phyloP scores from a whole-genome alignment of 2,113 vertebrate genomes.

The Naja naja region DNA sequence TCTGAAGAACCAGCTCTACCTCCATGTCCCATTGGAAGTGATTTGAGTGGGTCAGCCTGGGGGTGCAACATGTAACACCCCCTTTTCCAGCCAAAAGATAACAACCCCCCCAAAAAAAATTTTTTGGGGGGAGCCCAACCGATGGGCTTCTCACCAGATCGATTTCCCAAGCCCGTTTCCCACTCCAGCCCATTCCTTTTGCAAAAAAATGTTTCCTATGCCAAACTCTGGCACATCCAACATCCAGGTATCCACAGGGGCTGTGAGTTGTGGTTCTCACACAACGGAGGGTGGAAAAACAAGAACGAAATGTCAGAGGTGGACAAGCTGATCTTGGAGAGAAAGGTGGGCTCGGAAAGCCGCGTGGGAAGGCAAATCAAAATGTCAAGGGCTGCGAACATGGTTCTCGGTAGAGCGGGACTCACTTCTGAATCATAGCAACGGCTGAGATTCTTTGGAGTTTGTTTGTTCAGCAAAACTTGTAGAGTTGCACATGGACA shows the following conservation, averaged over 20 bases:
- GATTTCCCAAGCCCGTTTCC: not conserved
- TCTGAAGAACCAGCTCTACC: no score
- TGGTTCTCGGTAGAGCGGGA: not conserved
- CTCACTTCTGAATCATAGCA: not conserved
- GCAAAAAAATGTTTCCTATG: not conserved
- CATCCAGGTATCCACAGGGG: not conserved
- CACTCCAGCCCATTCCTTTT: not conserved
- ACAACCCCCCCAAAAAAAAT: no score
- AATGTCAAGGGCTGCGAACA: not conserved
- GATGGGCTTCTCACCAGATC: not conserved
- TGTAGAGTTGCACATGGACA: not conserved
- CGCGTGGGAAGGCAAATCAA: not conserved
- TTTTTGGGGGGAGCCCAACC: no score
- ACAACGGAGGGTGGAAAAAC: not conserved
- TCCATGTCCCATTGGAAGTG: no score
- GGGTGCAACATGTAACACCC: no score
- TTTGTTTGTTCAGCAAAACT: not conserved
- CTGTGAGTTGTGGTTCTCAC: not conserved
- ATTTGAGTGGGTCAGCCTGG: no score
- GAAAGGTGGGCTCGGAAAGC: not conserved
- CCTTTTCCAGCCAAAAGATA: not conserved
- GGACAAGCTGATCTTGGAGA: not conserved
- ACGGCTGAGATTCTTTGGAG: not conserved
- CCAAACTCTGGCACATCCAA: not conserved
- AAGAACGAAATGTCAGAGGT: not conserved